Evolutionary conservation across 2,888 invertebrate genomes (phyloP).

Genomic region (Drosophila suboccidentalis): DNA sequence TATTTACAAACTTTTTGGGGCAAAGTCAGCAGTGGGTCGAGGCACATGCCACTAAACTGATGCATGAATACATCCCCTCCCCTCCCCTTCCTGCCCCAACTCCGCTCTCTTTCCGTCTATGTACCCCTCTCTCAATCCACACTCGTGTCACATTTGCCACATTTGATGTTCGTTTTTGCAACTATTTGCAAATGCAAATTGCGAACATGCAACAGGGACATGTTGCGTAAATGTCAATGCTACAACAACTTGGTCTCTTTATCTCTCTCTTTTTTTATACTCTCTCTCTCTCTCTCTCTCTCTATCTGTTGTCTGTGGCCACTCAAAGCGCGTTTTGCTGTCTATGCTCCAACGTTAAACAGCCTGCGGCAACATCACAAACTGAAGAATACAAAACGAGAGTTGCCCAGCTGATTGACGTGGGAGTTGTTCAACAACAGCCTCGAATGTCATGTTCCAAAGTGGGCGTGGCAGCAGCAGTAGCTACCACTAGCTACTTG

Average conservation of each 20-base stretch:
- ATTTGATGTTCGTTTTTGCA: conserved; percentile 81
- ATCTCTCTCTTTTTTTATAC: neutral
- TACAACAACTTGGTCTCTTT: conserved; percentile 27
- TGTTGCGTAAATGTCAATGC: conserved; percentile 82
- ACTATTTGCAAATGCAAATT: conserved; percentile 82
- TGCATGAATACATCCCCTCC: conserved; percentile 17
- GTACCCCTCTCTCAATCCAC: neutral
- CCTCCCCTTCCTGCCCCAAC: too few species aligned
- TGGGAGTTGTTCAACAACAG: conserved; percentile 40
- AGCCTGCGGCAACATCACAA: conserved; percentile 41
- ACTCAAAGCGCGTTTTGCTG: conserved; percentile 61
- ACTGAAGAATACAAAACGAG: conserved; percentile 35
- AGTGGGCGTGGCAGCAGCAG: conserved; percentile 30
- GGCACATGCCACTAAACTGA: conserved; percentile 40
- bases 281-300: conserved; percentile 14
- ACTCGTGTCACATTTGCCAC: conserved; percentile 66
- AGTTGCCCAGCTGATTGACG: conserved; percentile 63
- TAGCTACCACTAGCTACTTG: conserved; percentile 16
- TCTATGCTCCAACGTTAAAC: conserved; percentile 62
- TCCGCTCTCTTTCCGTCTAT: too few species aligned
- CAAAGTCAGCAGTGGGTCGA: conserved; percentile 54
- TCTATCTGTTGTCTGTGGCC: conserved; percentile 31
- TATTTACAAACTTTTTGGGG: conserved; percentile 74
- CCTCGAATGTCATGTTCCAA: conserved; percentile 8
- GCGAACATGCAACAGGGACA: conserved; percentile 82